Evolutionary conservation across 2,888 invertebrate species (phyloP).

Genomic region (Exocentrus adspersus): DNA sequence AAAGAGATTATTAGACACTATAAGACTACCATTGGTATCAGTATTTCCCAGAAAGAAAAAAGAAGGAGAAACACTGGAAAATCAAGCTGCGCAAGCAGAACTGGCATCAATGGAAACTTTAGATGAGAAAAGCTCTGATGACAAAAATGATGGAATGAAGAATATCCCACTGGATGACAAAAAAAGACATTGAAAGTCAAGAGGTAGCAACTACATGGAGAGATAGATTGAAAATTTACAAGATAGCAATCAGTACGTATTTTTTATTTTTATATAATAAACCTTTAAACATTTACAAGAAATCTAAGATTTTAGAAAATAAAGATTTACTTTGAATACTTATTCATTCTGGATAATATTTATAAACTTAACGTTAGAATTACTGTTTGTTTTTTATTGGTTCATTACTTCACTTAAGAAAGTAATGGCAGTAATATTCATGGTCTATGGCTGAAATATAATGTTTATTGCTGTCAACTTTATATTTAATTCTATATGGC

Average conservation of each 20-base stretch:
- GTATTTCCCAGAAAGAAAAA: slow-evolving; percentile 65
- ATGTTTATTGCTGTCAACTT: too few species aligned
- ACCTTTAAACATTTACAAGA: not conserved
- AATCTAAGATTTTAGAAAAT: too few species aligned
- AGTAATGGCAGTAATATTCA: too few species aligned
- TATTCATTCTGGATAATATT: too few species aligned
- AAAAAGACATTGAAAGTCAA: slow-evolving; percentile 67
- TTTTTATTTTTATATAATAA: not conserved
- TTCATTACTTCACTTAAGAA: too few species aligned
- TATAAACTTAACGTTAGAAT: too few species aligned
- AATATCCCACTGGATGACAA: slow-evolving; percentile 75
- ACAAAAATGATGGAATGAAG: slow-evolving; percentile 77
- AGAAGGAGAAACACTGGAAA: slow-evolving; percentile 58
- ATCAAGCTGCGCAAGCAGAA: slow-evolving; percentile 69
- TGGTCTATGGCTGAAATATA: too few species aligned
- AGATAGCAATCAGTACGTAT: slow-evolving; percentile 71
- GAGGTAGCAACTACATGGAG: slow-evolving; percentile 62
- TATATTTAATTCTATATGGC: too few species aligned
- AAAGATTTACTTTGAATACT: too few species aligned
- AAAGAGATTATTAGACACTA: slow-evolving; percentile 68
- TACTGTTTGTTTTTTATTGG: too few species aligned
- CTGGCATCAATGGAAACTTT: slow-evolving; percentile 85
- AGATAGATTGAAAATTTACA: slow-evolving; percentile 72
- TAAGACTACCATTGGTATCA: slow-evolving; percentile 71
- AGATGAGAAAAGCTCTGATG: slow-evolving; percentile 76